Conservation (phyloP, 2,797 vertebrate genomes). For the Rousettus madagascariensis region DNA sequence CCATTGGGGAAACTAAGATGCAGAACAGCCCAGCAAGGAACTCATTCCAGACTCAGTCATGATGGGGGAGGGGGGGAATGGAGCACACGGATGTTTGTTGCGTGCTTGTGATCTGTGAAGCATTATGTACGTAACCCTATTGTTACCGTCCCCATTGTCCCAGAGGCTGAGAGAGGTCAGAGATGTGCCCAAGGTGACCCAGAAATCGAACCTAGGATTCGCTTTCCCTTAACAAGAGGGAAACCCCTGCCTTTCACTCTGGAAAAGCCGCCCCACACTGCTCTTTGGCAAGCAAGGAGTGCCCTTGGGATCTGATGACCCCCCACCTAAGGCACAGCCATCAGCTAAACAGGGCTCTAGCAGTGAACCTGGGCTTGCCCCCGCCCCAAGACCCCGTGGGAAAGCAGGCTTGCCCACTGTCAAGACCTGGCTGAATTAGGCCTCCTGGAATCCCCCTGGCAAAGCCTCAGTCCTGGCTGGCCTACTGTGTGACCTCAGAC, state of each 20-base stretch:
- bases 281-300: background rate
- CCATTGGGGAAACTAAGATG: background rate
- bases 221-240: background rate
- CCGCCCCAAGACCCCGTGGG: background rate
- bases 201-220: background rate
- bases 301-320: background rate
- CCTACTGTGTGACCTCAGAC: background rate
- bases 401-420: background rate
- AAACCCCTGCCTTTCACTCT: background rate
- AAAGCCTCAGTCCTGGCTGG: background rate
- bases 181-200: background rate
- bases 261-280: background rate
- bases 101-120: background rate
- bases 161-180: background rate
- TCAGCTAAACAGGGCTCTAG: background rate
- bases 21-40: background rate
- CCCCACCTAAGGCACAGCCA: background rate
- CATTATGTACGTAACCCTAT: background rate
- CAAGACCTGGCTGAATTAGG: background rate
- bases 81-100: background rate
- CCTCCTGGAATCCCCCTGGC: background rate
- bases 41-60: background rate
- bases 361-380: background rate
- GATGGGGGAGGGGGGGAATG: too few relatives aligned
- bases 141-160: background rate